These are phyloP conservation scores for Eristalinus aeneus DNA, from an alignment of 2,888 invertebrate species.

Conservation along the genomic window DNA sequence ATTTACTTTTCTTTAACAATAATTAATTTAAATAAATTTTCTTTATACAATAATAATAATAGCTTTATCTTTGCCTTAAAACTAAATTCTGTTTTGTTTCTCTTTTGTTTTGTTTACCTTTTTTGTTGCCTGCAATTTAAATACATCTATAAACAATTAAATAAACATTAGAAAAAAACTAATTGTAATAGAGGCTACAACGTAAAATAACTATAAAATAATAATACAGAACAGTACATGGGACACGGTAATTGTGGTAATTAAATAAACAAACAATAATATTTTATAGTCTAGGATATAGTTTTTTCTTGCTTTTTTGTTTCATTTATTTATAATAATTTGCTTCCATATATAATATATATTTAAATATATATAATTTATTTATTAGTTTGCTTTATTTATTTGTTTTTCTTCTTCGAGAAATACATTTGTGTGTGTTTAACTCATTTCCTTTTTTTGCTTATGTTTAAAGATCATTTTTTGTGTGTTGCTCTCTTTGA, in stretches of 20 bases:
- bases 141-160: slow-evolving; percentile 70
- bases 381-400: slow-evolving; percentile 62
- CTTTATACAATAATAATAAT: slow-evolving; percentile 66
- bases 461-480: slow-evolving; percentile 23
- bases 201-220: slow-evolving; percentile 65
- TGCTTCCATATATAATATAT: slow-evolving; percentile 69
- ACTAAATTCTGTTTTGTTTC: slow-evolving; percentile 55
- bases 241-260: slow-evolving; percentile 33
- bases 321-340: slow-evolving; percentile 45
- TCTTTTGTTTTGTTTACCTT: slow-evolving; percentile 1
- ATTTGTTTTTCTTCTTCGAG: slow-evolving; percentile 55
- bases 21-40: slow-evolving; percentile 70
- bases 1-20: slow-evolving; percentile 57
- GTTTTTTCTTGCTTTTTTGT: slow-evolving; percentile 34
- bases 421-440: slow-evolving; percentile 23
- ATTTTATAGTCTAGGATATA: slow-evolving; percentile 69
- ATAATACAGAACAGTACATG: slow-evolving; percentile 69
- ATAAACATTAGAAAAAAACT: slow-evolving; percentile 34
- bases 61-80: slow-evolving; percentile 66
- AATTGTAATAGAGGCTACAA: slow-evolving; percentile 30
- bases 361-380: slow-evolving; percentile 66
- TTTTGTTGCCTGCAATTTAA: slow-evolving; percentile 57
- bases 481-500: slow-evolving; percentile 32
- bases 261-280: slow-evolving; percentile 60
- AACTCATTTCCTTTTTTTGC: slow-evolving; percentile 11